A percentile compares a stretch with the other conserved stretches of the same genome.
Conservation (phyloP, 2,888 invertebrate genomes). For the Erebia aethiops region DNA sequence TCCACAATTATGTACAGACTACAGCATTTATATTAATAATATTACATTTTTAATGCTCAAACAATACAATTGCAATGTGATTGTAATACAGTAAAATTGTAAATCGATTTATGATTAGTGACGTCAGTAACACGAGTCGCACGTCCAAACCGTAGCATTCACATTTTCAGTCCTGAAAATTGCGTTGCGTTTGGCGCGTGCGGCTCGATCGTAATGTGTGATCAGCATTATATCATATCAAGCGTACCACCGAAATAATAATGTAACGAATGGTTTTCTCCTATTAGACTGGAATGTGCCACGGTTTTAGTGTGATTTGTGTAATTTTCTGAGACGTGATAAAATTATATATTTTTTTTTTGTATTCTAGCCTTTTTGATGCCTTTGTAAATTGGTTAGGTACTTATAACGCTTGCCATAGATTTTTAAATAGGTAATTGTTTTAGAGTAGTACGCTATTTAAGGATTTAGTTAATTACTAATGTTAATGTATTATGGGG, state of each 20-base stretch:
- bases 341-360: not conserved
- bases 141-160: not conserved
- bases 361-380: slow-evolving; percentile 2
- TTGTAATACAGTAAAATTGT: no score
- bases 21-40: no score
- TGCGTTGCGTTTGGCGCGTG: not conserved
- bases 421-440: slow-evolving; percentile 3
- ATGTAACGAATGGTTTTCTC: not conserved
- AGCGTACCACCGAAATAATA: slow-evolving; percentile 8
- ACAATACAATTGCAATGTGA: no score
- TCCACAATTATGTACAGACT: no score
- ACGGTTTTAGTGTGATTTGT: not conserved
- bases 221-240: not conserved
- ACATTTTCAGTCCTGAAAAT: not conserved
- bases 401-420: slow-evolving; percentile 30
- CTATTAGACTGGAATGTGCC: not conserved
- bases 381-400: slow-evolving; percentile 2
- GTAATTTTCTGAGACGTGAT: no score
- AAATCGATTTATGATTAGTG: no score
- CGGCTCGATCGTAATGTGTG: not conserved
- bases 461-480: not conserved
- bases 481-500: not conserved
- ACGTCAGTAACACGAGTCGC: no score
- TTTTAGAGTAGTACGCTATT: not conserved
- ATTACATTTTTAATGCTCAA: no score